Evolutionary conservation across 2,888 invertebrate species (phyloP).

Genomic region (Conops quadrifasciatus): DNA sequence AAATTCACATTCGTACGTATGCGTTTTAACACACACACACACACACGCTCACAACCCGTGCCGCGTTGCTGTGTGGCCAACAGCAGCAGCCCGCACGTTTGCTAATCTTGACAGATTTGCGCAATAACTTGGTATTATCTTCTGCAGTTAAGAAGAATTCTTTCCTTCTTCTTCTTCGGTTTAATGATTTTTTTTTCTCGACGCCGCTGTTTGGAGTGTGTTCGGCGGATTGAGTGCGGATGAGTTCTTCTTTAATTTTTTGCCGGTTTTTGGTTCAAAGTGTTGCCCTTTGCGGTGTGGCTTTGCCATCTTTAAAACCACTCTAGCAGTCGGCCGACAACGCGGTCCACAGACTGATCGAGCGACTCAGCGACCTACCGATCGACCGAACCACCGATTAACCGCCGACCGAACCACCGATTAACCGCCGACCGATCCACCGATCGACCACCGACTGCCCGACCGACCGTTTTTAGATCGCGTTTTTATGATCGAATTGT

Average conservation of each 20-base stretch:
- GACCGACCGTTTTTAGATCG: not conserved
- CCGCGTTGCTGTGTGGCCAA: not conserved
- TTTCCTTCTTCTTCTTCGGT: not conserved
- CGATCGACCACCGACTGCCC: too few species aligned
- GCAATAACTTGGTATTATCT: not conserved
- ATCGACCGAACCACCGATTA: too few species aligned
- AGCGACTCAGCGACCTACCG: too few species aligned
- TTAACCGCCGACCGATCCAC: too few species aligned
- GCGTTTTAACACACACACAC: not conserved
- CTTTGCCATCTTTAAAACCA: not conserved
- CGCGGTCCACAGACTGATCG: too few species aligned
- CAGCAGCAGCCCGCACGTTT: not conserved
- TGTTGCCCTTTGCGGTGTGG: not conserved
- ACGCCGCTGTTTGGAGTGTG: too few species aligned
- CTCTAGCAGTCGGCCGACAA: not conserved
- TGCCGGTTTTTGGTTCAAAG: not conserved
- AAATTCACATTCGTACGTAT: too few species aligned
- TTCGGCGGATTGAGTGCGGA: too few species aligned
- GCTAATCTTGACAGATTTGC: slow-evolving; percentile 15
- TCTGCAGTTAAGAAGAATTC: not conserved
- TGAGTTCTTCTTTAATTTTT: not conserved
- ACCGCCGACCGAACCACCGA: too few species aligned
- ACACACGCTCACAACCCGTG: not conserved
- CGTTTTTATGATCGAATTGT: not conserved
- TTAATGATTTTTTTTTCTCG: not conserved